Evolutionary conservation across 1,140 invertebrate genomes (phyloP), one percentile per base, ranked within the genome.

Genomic region (Lepidurus arcticus): DNA sequence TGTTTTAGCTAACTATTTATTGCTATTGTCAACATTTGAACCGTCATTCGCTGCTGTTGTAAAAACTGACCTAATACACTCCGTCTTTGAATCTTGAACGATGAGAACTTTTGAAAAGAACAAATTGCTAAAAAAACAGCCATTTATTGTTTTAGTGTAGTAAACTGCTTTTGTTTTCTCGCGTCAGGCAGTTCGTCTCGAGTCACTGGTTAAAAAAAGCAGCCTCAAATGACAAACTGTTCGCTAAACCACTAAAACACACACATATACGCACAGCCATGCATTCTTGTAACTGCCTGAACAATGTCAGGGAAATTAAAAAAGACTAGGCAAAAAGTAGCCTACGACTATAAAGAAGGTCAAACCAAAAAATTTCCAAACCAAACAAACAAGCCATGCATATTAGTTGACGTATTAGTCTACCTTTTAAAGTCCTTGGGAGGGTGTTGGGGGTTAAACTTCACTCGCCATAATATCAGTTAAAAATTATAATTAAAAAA

Each of bases 171-270:
- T 65, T 21, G 13, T 65, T 13, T 65, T 65, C 53, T 65, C 21
- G n/a, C 21, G 21, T 65, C 21, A 65, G 53, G 53, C 53, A 65
- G n/a, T 65, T 21, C 16, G 53, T 65, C 53, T 65, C 21, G 53
- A 65, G 53, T 65, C 53, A 65, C 53, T 65, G 53, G 53, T 65
- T 65, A 65, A n/a, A 65, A 34, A 65, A 65, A 65, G 53, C 53
- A 65, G 53, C 53, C 53, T 65, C 53, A 65, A 65, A 65, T 13
- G 53, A 65, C 53, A 65, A 65, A 65, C 47, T 65, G 47, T 65
- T 65, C 21, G 53, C 16, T 65, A 65, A 65, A 65, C 47, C 53
- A 65, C 53, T 65, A n/a, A 13, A n/a, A 65, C 53, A 65, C 53
- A 65, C 53, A 65, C 53, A 65, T 21, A 65, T 65, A 65, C 21